These are phyloP conservation scores for Gastrophysa polygoni DNA, from an alignment of 2,888 invertebrate genomes.

Conservation along the genomic window DNA sequence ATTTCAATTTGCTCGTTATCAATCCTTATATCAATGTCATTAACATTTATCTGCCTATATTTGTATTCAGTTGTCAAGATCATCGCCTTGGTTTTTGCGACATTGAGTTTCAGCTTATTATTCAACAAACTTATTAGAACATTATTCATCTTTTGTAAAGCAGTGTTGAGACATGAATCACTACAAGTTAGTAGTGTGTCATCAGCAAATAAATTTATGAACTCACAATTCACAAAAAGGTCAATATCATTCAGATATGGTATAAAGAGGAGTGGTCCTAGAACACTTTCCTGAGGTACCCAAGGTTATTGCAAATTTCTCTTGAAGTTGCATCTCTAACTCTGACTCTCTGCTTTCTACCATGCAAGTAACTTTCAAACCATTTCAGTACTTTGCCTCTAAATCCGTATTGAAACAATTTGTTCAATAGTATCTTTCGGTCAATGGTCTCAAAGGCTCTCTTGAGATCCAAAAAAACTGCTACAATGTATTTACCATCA, in stretches of 20 bases:
- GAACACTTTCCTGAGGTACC: background rate
- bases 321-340: background rate
- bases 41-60: constrained; percentile 2
- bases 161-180: background rate
- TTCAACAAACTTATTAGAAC: background rate
- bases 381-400: background rate
- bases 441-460: constrained; percentile 5
- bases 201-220: background rate
- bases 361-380: background rate
- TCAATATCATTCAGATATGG: background rate
- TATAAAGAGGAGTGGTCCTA: background rate
- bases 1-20: constrained; percentile 14
- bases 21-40: constrained; percentile 1
- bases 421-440: background rate
- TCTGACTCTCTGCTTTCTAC: constrained; percentile 4
- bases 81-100: constrained; percentile 1
- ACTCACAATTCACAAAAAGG: background rate
- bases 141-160: background rate
- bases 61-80: constrained; percentile 1
- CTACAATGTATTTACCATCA: constrained; percentile 4
- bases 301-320: background rate
- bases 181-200: background rate
- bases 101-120: background rate
- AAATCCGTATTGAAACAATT: background rate
- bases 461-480: constrained; percentile 5